Conservation (phyloP, 1,140 invertebrate genomes). For the Listronotus bonariensis region DNA sequence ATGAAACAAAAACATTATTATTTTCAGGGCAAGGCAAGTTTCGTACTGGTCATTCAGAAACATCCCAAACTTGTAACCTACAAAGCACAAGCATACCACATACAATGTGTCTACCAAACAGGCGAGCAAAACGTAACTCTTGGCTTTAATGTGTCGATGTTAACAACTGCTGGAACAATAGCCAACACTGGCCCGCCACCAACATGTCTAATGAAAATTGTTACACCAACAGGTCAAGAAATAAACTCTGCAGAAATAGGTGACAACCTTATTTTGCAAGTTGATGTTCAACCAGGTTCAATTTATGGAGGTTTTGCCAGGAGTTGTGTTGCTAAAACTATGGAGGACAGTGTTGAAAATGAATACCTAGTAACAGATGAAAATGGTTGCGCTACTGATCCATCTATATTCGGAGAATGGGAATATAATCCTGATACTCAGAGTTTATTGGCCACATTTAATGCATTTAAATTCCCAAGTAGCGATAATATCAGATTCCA, state of each 20-base stretch:
- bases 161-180: slow-evolving; percentile 92
- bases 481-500: slow-evolving; percentile 95
- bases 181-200: slow-evolving; percentile 94
- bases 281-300: slow-evolving; percentile 89
- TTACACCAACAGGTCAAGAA: slow-evolving; percentile 83
- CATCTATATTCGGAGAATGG: slow-evolving; percentile 92
- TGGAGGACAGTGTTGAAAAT: slow-evolving; percentile 86
- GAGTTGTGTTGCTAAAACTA: slow-evolving; percentile 90
- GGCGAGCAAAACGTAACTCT: slow-evolving; percentile 91
- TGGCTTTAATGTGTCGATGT: slow-evolving; percentile 93
- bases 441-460: slow-evolving; percentile 83
- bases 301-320: slow-evolving; percentile 94
- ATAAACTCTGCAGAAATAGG: slow-evolving; percentile 91
- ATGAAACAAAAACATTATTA: slow-evolving; percentile 19
- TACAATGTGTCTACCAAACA: slow-evolving; percentile 92
- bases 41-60: slow-evolving; percentile 92
- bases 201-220: slow-evolving; percentile 90
- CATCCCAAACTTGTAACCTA: slow-evolving; percentile 95
- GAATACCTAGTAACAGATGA: slow-evolving; percentile 93
- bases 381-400: slow-evolving; percentile 91
- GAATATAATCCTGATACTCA: slow-evolving; percentile 82
- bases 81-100: slow-evolving; percentile 92
- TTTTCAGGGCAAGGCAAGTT: slow-evolving; percentile 83
- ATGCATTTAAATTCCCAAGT: slow-evolving; percentile 95
- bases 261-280: slow-evolving; percentile 87